Percentiles rank a stretch among this genome's conserved stretches.
Conservation (phyloP, 2,797 vertebrate genomes). For the Enteromius paludinosus region DNA sequence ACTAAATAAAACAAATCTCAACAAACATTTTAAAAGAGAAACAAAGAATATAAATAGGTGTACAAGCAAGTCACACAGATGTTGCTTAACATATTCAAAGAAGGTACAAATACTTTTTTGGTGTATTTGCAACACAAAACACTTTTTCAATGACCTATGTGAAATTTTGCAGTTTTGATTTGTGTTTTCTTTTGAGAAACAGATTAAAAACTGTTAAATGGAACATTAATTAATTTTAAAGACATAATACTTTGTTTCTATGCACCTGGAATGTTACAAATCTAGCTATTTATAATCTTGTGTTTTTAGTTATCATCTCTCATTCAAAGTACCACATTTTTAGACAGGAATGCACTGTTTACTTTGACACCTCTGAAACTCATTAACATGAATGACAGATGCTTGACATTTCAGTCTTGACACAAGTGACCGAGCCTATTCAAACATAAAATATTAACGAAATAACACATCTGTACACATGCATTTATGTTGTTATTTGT, state of each 20-base stretch:
- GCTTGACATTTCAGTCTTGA: slow-evolving; percentile 14
- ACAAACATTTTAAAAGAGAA: not conserved
- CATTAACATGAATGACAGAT: slow-evolving; percentile 1
- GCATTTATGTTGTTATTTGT: not conserved
- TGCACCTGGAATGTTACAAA: not conserved
- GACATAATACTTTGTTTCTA: not conserved
- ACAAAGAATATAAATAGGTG: not conserved
- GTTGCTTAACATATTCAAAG: not conserved
- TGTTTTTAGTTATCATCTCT: slow-evolving; percentile 1
- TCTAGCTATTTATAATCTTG: not conserved
- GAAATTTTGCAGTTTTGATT: not conserved
- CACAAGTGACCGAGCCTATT: not conserved
- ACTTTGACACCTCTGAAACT: not conserved
- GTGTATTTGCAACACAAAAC: not conserved
- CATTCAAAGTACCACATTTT: not conserved
- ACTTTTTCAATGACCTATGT: not conserved
- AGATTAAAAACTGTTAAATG: not conserved
- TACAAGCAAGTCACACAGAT: not conserved
- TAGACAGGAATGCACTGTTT: not conserved
- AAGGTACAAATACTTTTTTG: not conserved
- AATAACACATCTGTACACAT: not conserved
- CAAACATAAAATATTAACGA: not conserved
- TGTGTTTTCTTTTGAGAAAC: not conserved
- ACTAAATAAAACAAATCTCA: not conserved
- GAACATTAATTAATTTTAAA: not conserved